Evolutionary conservation across 1,140 invertebrate genomes (phyloP).

Genomic region (Drosophila sproati): DNA sequence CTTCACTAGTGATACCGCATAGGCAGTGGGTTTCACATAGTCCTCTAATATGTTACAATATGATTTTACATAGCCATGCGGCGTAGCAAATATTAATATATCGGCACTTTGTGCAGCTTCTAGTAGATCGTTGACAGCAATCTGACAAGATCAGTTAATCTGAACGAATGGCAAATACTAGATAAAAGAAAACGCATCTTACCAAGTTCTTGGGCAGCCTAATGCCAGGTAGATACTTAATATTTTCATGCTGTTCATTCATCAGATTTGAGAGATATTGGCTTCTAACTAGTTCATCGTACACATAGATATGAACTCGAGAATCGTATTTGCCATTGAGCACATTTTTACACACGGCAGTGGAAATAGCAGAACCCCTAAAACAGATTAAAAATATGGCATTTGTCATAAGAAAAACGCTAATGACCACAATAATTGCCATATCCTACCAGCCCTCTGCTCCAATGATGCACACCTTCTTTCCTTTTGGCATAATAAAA

Average conservation of each 20-base stretch:
- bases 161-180: not conserved
- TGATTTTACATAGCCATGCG: slow-evolving; percentile 96
- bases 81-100: slow-evolving; percentile 98
- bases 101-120: slow-evolving; percentile 96
- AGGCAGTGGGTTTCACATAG: slow-evolving; percentile 94
- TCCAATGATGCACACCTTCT: slow-evolving; percentile 70
- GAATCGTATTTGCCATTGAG: slow-evolving; percentile 34
- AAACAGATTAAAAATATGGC: not conserved
- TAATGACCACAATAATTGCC: not conserved
- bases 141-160: slow-evolving; percentile 85
- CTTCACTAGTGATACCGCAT: slow-evolving; percentile 98
- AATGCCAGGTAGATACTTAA: slow-evolving; percentile 70
- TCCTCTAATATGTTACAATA: slow-evolving; percentile 93
- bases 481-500: slow-evolving; percentile 36
- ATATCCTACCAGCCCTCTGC: slow-evolving; percentile 62
- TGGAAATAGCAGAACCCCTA: slow-evolving; percentile 70
- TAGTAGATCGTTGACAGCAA: slow-evolving; percentile 96
- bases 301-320: slow-evolving; percentile 63
- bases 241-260: slow-evolving; percentile 63
- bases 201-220: slow-evolving; percentile 60
- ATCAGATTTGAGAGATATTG: slow-evolving; percentile 60
- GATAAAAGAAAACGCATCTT: not conserved
- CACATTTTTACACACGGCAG: slow-evolving; percentile 58
- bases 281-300: slow-evolving; percentile 52
- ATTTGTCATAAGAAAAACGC: not conserved